Evolutionary conservation across 1,140 invertebrate species (phyloP).

Genomic region (Sinonovacula constricta): DNA sequence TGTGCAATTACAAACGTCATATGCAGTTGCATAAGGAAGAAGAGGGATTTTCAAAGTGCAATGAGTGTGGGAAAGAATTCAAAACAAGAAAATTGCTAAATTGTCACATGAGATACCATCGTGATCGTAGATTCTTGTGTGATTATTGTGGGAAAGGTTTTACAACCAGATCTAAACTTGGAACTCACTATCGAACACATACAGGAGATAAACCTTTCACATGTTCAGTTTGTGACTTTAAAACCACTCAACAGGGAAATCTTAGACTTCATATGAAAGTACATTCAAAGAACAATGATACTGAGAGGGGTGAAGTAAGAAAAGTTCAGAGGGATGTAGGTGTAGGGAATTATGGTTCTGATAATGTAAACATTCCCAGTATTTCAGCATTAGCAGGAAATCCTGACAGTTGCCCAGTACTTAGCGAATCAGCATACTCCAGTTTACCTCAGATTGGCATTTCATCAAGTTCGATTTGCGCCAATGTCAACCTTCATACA

Average conservation of each 20-base stretch:
- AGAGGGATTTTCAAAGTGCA: neutral
- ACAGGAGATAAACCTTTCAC: slow-evolving; percentile 61
- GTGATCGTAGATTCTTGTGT: slow-evolving; percentile 27
- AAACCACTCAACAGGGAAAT: neutral
- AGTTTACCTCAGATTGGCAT: too few species aligned
- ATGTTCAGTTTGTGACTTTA: slow-evolving; percentile 53
- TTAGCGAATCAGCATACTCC: too few species aligned
- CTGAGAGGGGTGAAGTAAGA: neutral
- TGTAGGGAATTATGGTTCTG: too few species aligned
- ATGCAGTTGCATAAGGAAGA: neutral
- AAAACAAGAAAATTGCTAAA: neutral
- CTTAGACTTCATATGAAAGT: neutral
- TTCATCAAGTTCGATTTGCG: too few species aligned
- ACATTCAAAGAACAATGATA: neutral
- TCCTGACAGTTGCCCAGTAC: too few species aligned
- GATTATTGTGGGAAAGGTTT: slow-evolving; percentile 60
- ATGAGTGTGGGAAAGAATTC: neutral
- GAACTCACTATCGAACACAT: slow-evolving; percentile 58
- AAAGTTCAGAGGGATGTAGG: too few species aligned
- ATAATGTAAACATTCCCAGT: too few species aligned
- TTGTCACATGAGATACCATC: neutral
- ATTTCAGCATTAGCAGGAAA: too few species aligned
- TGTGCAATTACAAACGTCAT: neutral
- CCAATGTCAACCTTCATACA: too few species aligned
- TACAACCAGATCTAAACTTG: slow-evolving; percentile 55